Base-by-base conservation (phyloP, 2,113 vertebrate species). In the Zosterops borbonicus region DNA sequence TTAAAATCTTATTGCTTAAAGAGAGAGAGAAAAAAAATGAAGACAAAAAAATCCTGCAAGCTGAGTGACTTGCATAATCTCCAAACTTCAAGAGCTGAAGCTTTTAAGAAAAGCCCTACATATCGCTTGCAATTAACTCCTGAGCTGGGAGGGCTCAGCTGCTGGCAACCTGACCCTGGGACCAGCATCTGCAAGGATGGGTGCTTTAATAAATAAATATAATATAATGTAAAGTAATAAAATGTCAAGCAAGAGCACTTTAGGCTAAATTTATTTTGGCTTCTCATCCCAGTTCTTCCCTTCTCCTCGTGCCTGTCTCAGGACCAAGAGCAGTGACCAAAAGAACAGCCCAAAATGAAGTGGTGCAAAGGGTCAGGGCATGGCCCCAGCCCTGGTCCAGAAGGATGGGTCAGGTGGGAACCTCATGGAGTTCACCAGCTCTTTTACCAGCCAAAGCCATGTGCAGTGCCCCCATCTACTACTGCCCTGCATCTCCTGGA, bases 21-120 rank as follows among this genome's bases (percentile, higher is more conserved):
- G 74, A 85, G 49, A 52, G 14, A 2, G 4, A 8, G 5, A 14
- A 28, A 53, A 76, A 86, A 77, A 69, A 41, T 1, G 5, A 87
- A 85, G 62, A 94, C 82, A 55, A 88, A 95, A 92, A 86, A 89
- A 73, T 80, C 69, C 65, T 82, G 81, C 78, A 47, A 92, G 83
- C 89, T 89, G 81, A 95, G 84, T 92, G 91, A 82, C 93, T 95
- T 92, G 94, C 89, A 92, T 92, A 95, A 96, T 95, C 94, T 44
- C 58, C 67, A 87, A 89, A 96, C 81, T 95, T 92, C 69, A 80
- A 84, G 77, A 97, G 87, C 77, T 42, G 58, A 12, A 78, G 87
- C 69, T 96, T 91, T 96, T 87, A 85, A 95, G 93, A 89, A 75
- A 84, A 97, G 84, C 87, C 67, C 46, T 85, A 65, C 55, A 62